Conservation (phyloP, 2,888 invertebrate genomes). For the Yponomeuta cagnagella region DNA sequence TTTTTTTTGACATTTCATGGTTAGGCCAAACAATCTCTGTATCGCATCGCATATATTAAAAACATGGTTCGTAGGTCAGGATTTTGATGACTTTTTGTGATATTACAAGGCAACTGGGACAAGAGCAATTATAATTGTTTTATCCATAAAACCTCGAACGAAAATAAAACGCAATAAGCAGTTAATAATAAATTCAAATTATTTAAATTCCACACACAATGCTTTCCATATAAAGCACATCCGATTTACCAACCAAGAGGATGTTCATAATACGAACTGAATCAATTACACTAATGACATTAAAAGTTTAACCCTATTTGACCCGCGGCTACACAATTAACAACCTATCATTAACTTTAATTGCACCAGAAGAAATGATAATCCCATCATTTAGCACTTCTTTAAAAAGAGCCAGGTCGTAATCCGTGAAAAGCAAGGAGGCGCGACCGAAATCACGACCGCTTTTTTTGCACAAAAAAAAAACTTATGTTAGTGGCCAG, state of each 20-base stretch:
- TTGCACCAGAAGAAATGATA: background rate
- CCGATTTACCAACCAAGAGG: background rate
- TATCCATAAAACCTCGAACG: too few species aligned
- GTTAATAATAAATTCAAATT: too few species aligned
- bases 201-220: background rate
- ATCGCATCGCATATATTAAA: too few species aligned
- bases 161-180: too few species aligned
- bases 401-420: background rate
- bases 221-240: background rate
- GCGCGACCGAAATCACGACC: slow-evolving; percentile 11
- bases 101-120: too few species aligned
- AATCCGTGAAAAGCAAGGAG: slow-evolving; percentile 6
- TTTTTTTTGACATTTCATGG: too few species aligned
- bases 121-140: too few species aligned
- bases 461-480: slow-evolving; percentile 44
- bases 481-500: slow-evolving; percentile 35
- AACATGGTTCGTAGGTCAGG: too few species aligned
- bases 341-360: background rate
- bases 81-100: too few species aligned
- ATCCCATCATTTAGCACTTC: background rate
- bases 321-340: background rate
- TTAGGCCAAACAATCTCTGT: too few species aligned
- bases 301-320: background rate
- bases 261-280: background rate
- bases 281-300: background rate